phyloP scores from a whole-genome alignment of 1,140 invertebrate species.

The Pseudomyrmex pallidus region DNA sequence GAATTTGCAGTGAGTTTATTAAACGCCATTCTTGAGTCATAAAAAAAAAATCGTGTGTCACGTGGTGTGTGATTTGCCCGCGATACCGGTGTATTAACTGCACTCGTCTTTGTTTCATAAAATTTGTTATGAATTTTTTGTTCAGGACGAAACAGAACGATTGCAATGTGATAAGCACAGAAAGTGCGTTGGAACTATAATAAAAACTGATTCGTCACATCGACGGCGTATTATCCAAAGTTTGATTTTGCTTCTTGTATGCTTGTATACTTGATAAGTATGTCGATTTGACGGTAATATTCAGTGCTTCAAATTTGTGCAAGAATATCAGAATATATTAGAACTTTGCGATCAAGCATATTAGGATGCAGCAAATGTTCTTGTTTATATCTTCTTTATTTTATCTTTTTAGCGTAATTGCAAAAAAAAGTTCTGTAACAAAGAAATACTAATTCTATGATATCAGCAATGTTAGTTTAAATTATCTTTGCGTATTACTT shows the following conservation, averaged over 20 bases:
- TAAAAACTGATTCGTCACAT: conserved; percentile 20
- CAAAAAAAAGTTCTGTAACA: conserved; percentile 3
- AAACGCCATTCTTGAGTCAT: neutral
- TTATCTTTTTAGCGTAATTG: conserved; percentile 39
- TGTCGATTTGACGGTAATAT: conserved; percentile 32
- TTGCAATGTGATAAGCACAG: conserved; percentile 19
- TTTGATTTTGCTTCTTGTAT: conserved; percentile 68
- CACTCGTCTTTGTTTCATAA: conserved; percentile 35
- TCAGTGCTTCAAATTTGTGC: conserved; percentile 21
- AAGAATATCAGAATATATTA: conserved; percentile 14
- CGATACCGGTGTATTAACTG: neutral
- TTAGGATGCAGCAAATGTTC: conserved; percentile 21
- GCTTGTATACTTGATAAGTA: conserved; percentile 63
- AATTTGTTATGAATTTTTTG: conserved; percentile 36
- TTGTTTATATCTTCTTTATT: conserved; percentile 29
- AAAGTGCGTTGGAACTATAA: conserved; percentile 39
- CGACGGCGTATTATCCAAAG: conserved; percentile 68
- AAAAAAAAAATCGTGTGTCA: conserved; percentile 12
- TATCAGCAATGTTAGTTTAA: conserved; percentile 10
- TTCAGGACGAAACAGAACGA: conserved; percentile 29
- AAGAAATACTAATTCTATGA: conserved; percentile 52
- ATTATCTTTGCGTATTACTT: conserved; percentile 38
- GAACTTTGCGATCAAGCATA: conserved; percentile 39
- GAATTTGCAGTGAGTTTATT: conserved; percentile 35
- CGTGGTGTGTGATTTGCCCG: conserved; percentile 1